Percentiles rank a stretch among this genome's conserved stretches.
Evolutionary conservation across 1,140 invertebrate species (phyloP).

Genomic region (Drosophila tani): DNA sequence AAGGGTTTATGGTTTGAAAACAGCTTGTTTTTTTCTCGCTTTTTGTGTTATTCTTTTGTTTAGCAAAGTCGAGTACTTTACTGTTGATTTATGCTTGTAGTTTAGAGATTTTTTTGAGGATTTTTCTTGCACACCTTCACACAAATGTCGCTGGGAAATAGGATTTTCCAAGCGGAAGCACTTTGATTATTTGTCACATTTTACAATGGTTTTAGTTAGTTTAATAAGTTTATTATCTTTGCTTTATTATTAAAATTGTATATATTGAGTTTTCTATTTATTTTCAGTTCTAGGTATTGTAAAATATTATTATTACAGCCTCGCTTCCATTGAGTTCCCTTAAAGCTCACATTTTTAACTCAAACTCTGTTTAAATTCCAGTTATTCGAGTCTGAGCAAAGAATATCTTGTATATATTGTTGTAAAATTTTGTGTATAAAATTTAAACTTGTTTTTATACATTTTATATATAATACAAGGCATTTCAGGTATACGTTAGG

Average conservation of each 20-base stretch:
- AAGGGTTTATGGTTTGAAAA: conserved; percentile 14
- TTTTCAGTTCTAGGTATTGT: not conserved
- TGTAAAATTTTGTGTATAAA: conserved; percentile 1
- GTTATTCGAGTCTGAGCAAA: conserved; percentile 5
- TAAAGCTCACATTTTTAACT: not conserved
- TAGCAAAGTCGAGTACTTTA: not conserved
- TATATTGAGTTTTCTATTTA: too few relatives aligned
- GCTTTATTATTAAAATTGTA: too few relatives aligned
- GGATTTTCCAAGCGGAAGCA: too few relatives aligned
- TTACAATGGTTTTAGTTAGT: too few relatives aligned
- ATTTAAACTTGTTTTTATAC: conserved; percentile 10
- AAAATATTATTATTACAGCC: not conserved
- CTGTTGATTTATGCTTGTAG: conserved; percentile 4
- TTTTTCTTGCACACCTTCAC: not conserved
- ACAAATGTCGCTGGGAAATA: not conserved
- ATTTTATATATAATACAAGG: not conserved
- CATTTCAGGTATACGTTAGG: not conserved
- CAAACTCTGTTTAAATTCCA: not conserved
- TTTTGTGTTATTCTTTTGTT: not conserved
- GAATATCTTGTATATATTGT: conserved; percentile 1
- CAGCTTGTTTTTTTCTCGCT: not conserved
- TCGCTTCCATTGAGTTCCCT: not conserved
- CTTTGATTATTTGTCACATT: too few relatives aligned
- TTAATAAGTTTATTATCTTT: too few relatives aligned
- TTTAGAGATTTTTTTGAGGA: not conserved